A percentile compares a stretch with the other conserved stretches of the same genome.
phyloP scores from a whole-genome alignment of 2,797 vertebrate genomes.

The Lepus oiostolus region DNA sequence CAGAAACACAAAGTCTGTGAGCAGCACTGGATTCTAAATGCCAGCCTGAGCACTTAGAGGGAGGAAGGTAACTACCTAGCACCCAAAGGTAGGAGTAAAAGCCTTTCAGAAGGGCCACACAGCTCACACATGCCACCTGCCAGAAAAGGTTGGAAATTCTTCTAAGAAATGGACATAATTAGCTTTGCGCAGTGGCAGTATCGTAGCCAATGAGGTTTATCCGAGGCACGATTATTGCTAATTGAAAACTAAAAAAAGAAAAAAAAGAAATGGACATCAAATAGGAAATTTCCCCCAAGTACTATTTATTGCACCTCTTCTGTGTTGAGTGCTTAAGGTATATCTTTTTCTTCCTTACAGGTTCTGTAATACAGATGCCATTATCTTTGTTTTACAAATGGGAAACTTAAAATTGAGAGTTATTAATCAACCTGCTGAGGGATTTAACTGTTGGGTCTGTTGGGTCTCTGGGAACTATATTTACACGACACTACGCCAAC shows the following conservation, averaged over 20 bases:
- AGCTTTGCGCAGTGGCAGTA: no score
- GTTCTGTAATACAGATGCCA: background rate
- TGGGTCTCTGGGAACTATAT: background rate
- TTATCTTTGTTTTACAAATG: background rate
- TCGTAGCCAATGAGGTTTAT: no score
- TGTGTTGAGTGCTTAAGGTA: background rate
- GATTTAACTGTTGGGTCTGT: background rate
- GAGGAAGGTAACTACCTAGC: slow-evolving; percentile 61
- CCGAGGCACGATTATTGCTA: no score
- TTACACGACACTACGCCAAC: background rate
- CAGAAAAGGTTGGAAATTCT: slow-evolving; percentile 46
- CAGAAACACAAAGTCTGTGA: slow-evolving; percentile 75
- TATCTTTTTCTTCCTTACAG: background rate
- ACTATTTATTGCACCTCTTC: background rate
- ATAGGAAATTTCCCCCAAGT: background rate
- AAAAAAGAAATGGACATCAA: background rate
- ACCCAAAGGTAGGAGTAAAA: slow-evolving; percentile 30
- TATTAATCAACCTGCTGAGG: background rate
- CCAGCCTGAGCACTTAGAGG: slow-evolving; percentile 69
- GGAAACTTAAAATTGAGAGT: slow-evolving; percentile 9
- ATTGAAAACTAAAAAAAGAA: no score
- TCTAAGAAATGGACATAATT: background rate
- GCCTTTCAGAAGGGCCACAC: background rate
- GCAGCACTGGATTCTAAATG: slow-evolving; percentile 74
- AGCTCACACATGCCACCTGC: slow-evolving; percentile 74